Evolutionary conservation across 2,113 vertebrate species (phyloP), one percentile per base, ranked within the genome.

Genomic region (Hyperopisus bebe): DNA sequence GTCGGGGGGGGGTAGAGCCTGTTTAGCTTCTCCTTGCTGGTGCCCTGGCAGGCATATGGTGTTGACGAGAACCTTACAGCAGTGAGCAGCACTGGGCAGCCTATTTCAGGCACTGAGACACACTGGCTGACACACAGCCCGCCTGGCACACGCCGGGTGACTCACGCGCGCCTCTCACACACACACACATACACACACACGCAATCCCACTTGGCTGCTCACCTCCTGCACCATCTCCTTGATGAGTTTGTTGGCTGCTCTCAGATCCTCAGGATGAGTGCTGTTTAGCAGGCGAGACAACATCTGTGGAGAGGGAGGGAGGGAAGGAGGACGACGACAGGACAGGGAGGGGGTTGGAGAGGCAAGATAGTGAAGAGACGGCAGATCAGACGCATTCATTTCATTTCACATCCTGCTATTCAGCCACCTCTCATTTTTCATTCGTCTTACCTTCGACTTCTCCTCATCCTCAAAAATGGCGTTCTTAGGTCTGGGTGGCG

Each of bases 161-260:
- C 74, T 55, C 19, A 88, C 70, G 24, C 10, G 80, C 13, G 87
- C 27, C 51, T 58, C 74, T 88, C 85, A 46, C 55, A 83, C 51
- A 90, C 89, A 31, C 39, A 48, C n/a, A 83, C 51, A 90, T 88
- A 31, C 39, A 48, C n/a, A 53, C 74, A 77, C 74, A 42, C 35
- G 10, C 74, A 27, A 74, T 31, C 31, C 66, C 55, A 86, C 47
- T 89, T 84, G 19, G 62, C n/a, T 70, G 10, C 44, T n/a, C 90
- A 99, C 98, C 97, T 99, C 98, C 93, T 99, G 98, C 90, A 99
- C 98, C 98, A 99, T 99, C 95, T 99, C 98, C 95, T 99, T 99
- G 92, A 99, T 99, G 91, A 99, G 97, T 91, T 98, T 98, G 95
- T 99, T 99, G 94, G 98, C 98, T 24, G 98, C 98, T 88, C 97